phyloP scores from a whole-genome alignment of 2,797 vertebrate species.

The Enteromius mattozi region DNA sequence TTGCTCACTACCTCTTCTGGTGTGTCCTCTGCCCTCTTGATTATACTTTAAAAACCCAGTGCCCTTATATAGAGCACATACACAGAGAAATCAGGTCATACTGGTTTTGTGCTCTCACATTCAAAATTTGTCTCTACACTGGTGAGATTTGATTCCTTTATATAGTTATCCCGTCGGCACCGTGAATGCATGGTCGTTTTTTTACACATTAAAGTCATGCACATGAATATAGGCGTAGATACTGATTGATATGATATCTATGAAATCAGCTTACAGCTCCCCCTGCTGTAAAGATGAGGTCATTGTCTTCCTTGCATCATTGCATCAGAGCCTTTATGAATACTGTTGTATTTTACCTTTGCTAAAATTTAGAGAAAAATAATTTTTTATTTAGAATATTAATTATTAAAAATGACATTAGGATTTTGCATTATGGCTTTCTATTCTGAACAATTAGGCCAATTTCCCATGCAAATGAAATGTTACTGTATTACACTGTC shows the following conservation, averaged over 20 bases:
- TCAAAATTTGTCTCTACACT: neutral
- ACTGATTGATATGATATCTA: neutral
- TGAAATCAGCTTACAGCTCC: conserved; percentile 35
- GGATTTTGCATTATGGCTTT: neutral
- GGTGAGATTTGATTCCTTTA: neutral
- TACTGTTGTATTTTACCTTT: neutral
- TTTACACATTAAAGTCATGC: neutral
- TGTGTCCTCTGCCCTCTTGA: conserved; percentile 62
- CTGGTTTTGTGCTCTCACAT: neutral
- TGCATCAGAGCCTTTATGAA: neutral
- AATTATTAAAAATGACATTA: neutral
- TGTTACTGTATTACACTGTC: too few species aligned
- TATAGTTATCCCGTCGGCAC: neutral
- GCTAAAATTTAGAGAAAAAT: neutral
- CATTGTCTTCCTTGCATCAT: neutral
- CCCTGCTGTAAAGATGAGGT: conserved; percentile 53
- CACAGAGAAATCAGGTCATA: neutral
- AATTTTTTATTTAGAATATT: neutral
- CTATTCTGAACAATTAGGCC: neutral
- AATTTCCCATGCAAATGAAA: neutral
- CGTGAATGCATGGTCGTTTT: neutral
- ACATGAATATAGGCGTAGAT: neutral
- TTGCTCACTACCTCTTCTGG: conserved; percentile 97
- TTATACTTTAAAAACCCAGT: neutral
- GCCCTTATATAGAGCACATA: too few species aligned